Conservation (phyloP, 1,140 invertebrate genomes). For the Drosophila ironensis region DNA sequence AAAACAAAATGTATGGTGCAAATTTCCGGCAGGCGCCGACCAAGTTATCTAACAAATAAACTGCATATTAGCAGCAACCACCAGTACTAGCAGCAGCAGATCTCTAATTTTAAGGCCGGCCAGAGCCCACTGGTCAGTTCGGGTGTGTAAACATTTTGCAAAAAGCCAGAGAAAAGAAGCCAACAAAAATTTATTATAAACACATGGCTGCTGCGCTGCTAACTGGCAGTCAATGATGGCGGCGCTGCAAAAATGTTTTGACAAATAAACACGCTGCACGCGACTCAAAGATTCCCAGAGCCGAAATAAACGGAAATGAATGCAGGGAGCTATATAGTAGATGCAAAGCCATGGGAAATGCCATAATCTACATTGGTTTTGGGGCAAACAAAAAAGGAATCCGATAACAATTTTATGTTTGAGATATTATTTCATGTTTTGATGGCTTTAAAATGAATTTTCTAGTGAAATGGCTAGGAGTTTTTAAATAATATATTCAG, state of each 20-base stretch:
- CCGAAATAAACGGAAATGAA: neutral
- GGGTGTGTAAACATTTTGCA: slow-evolving; percentile 66
- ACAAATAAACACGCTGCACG: slow-evolving; percentile 76
- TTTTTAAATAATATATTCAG: too few relatives aligned
- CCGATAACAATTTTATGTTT: too few relatives aligned
- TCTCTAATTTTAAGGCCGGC: slow-evolving; percentile 2
- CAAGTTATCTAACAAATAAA: slow-evolving; percentile 63
- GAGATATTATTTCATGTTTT: too few relatives aligned
- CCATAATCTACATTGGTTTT: too few relatives aligned
- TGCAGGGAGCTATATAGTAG: too few relatives aligned
- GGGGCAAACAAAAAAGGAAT: too few relatives aligned
- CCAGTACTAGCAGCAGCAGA: too few relatives aligned
- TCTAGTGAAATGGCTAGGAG: too few relatives aligned
- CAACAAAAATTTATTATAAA: slow-evolving; percentile 73
- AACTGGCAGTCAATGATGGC: slow-evolving; percentile 29
- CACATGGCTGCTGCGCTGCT: slow-evolving; percentile 47
- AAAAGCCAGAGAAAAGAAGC: slow-evolving; percentile 19
- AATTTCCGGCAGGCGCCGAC: slow-evolving; percentile 51
- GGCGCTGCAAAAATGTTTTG: slow-evolving; percentile 68
- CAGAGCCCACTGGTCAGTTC: neutral
- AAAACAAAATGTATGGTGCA: neutral
- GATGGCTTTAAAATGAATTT: too few relatives aligned
- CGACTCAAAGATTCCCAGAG: slow-evolving; percentile 40
- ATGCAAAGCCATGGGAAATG: neutral
- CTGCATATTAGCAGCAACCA: slow-evolving; percentile 59